These are phyloP conservation scores for Eumacrocentrus americanus DNA, from an alignment of 2,888 invertebrate species.

Conservation along the genomic window DNA sequence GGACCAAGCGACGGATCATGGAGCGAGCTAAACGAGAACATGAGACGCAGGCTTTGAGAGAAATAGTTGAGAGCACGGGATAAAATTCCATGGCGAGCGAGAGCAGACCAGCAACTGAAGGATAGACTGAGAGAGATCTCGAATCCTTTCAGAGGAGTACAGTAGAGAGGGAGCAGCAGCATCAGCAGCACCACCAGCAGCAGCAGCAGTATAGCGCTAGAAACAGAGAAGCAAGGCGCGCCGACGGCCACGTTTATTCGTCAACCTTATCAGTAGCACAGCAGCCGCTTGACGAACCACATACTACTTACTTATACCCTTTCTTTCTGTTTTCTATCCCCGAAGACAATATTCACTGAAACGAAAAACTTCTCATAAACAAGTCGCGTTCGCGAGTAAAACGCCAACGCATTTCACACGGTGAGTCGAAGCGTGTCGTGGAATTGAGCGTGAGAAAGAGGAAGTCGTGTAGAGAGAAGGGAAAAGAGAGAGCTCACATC, in stretches of 20 bases:
- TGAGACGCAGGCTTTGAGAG: neutral
- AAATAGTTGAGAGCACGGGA: neutral
- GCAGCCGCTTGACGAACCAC: conserved; percentile 30
- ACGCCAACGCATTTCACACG: conserved; percentile 27
- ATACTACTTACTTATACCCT: neutral
- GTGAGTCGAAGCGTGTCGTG: conserved; percentile 26
- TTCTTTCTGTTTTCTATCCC: neutral
- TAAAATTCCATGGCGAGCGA: neutral
- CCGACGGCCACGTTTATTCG: conserved; percentile 31
- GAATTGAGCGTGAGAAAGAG: conserved; percentile 27
- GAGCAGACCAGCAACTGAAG: neutral
- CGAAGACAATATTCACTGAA: neutral
- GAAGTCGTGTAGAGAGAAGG: conserved; percentile 20
- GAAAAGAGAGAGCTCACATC: conserved; percentile 26
- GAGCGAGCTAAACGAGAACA: neutral
- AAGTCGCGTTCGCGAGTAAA: conserved; percentile 3
- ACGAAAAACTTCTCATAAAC: conserved; percentile 2
- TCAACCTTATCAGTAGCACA: conserved; percentile 34
- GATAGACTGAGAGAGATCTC: neutral
- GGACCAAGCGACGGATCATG: neutral
- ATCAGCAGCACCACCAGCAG: no score
- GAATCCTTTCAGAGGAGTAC: neutral
- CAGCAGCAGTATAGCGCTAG: neutral
- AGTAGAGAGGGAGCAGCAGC: conserved; percentile 4
- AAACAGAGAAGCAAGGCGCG: conserved; percentile 24